Evolutionary conservation across 2,888 invertebrate genomes (phyloP).

Genomic region (Lapara coniferarum): DNA sequence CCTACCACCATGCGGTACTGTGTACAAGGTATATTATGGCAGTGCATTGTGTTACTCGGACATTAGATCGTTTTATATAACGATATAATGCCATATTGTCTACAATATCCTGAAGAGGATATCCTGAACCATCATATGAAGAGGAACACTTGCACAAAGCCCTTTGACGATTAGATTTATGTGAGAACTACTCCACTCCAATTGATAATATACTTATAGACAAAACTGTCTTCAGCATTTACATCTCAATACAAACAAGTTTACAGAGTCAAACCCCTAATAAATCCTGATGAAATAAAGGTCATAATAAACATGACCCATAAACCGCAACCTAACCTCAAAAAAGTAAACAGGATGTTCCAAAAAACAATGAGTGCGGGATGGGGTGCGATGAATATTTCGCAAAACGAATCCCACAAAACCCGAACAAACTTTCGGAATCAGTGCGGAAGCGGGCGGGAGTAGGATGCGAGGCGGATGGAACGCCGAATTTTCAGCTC

Average conservation of each 20-base stretch:
- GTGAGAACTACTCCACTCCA: too few relatives aligned
- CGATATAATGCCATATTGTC: too few relatives aligned
- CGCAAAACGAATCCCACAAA: conserved; percentile 59
- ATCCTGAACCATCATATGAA: too few relatives aligned
- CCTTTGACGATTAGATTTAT: too few relatives aligned
- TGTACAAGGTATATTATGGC: too few relatives aligned
- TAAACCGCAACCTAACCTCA: conserved; percentile 51
- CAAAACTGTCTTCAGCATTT: too few relatives aligned
- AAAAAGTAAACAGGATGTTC: conserved; percentile 67
- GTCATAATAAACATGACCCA: conserved; percentile 52
- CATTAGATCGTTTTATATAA: too few relatives aligned
- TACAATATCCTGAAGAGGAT: too few relatives aligned
- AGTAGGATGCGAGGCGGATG: neutral
- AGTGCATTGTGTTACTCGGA: too few relatives aligned
- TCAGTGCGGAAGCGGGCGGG: conserved; percentile 51
- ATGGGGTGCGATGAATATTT: conserved; percentile 56
- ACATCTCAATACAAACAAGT: conserved; percentile 23
- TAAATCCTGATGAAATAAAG: conserved; percentile 52
- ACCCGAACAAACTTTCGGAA: conserved; percentile 62
- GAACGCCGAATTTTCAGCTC: neutral
- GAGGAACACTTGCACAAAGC: too few relatives aligned
- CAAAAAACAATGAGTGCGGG: conserved; percentile 63
- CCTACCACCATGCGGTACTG: too few relatives aligned
- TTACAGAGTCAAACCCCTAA: conserved; percentile 44
- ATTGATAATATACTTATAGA: too few relatives aligned